Conservation (phyloP, 2,113 vertebrate genomes). For the Aspiorhynchus laticeps region DNA sequence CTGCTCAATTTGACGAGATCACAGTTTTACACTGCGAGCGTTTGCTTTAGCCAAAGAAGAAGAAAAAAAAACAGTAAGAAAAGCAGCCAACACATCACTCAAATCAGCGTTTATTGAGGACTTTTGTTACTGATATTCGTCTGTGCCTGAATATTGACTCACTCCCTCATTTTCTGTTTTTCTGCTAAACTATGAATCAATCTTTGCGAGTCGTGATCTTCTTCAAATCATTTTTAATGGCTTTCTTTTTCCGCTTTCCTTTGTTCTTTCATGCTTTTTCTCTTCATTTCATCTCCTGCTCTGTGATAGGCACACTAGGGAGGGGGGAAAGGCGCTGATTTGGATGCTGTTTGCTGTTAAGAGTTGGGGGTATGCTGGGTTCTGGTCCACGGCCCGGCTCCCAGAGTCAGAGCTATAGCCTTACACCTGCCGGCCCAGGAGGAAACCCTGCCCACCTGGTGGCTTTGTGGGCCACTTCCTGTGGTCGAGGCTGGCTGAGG, state of each 20-base stretch:
- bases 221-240: neutral
- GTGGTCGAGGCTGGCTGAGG: conserved; percentile 35
- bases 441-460: conserved; percentile 28
- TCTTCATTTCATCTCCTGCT: neutral
- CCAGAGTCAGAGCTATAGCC: conserved; percentile 36
- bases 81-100: conserved; percentile 18
- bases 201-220: neutral
- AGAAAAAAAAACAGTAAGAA: neutral
- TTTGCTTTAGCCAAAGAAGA: conserved; percentile 13
- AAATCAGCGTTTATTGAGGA: neutral
- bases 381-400: conserved; percentile 46
- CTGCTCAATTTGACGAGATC: conserved; percentile 31
- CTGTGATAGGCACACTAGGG: conserved; percentile 16
- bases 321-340: neutral
- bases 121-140: neutral
- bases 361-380: conserved; percentile 28
- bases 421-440: conserved; percentile 57
- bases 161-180: neutral
- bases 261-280: neutral
- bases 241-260: neutral
- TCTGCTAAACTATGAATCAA: conserved; percentile 13
- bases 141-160: neutral
- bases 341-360: conserved; percentile 30
- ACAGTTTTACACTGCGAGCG: neutral
- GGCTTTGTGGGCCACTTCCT: conserved; percentile 41